phyloP scores from a whole-genome alignment of 2,888 invertebrate genomes.

The Limulus polyphemus region DNA sequence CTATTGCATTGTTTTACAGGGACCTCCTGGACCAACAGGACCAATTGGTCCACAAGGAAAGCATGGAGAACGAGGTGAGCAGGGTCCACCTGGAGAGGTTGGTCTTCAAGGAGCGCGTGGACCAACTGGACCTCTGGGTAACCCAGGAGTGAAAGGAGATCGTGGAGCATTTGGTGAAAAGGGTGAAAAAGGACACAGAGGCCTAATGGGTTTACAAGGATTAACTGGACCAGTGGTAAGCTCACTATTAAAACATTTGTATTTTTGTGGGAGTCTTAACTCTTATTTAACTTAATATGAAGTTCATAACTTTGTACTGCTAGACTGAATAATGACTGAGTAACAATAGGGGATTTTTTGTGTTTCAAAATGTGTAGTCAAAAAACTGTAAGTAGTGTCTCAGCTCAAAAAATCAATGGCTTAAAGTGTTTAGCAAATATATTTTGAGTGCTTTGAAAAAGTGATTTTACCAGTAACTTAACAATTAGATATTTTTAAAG shows the following conservation, averaged over 20 bases:
- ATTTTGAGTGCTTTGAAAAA: too few species aligned
- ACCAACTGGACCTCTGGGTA: conserved; percentile 63
- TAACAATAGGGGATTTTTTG: too few species aligned
- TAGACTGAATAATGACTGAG: too few species aligned
- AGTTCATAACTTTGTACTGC: too few species aligned
- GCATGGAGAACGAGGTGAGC: conserved; percentile 25
- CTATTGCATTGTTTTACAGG: conserved; percentile 2
- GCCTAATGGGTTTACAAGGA: conserved; percentile 62
- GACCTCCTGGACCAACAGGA: conserved; percentile 27
- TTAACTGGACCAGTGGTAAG: conserved; percentile 46
- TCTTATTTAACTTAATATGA: too few species aligned
- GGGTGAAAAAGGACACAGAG: conserved; percentile 67
- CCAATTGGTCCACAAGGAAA: conserved; percentile 26
- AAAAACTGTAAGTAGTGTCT: too few species aligned
- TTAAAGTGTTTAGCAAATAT: too few species aligned
- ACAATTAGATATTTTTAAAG: too few species aligned
- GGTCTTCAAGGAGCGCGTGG: conserved; percentile 43
- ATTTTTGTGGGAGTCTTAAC: too few species aligned
- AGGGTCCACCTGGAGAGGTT: conserved; percentile 36
- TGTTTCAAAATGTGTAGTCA: too few species aligned
- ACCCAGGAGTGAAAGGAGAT: conserved; percentile 59
- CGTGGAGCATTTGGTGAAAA: conserved; percentile 54
- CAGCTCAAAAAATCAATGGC: too few species aligned
- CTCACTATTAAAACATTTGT: background rate
- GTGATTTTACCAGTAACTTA: too few species aligned